phyloP scores from a whole-genome alignment of 2,113 vertebrate genomes.

The Megaptera novaeangliae region DNA sequence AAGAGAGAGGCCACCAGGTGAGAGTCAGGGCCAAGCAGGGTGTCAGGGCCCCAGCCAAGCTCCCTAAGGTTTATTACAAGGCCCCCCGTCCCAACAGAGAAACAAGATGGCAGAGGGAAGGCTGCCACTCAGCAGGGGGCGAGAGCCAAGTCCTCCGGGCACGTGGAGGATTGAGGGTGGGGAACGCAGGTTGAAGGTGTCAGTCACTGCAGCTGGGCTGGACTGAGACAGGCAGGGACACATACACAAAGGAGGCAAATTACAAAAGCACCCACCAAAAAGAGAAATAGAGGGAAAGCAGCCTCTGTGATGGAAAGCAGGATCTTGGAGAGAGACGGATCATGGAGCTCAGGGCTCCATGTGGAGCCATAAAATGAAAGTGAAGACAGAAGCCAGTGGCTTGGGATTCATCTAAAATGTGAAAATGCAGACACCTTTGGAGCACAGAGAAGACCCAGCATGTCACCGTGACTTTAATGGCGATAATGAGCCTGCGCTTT shows the following conservation, averaged over 20 bases:
- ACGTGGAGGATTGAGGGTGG: background rate
- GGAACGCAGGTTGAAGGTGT: background rate
- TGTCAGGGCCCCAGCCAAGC: background rate
- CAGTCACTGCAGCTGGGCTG: background rate
- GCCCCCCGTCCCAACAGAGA: background rate
- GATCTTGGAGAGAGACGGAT: background rate
- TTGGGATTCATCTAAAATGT: background rate
- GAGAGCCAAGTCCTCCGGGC: background rate
- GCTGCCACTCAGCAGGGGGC: background rate
- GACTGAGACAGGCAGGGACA: background rate
- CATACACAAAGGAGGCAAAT: background rate
- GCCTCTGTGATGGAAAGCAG: background rate
- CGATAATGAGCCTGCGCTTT: background rate
- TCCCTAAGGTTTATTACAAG: background rate
- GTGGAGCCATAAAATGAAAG: background rate
- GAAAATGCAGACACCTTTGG: background rate
- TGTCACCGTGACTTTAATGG: conserved; percentile 8
- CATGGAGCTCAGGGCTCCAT: background rate
- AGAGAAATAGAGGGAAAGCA: background rate
- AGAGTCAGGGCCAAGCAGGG: background rate
- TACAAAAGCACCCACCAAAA: background rate
- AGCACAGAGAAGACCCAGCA: background rate
- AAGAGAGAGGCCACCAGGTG: background rate
- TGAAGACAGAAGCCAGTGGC: background rate
- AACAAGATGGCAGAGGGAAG: background rate